Evolutionary conservation across 2,113 vertebrate genomes (phyloP), one percentile per base, ranked within the genome.

Genomic region (Labeo catla): DNA sequence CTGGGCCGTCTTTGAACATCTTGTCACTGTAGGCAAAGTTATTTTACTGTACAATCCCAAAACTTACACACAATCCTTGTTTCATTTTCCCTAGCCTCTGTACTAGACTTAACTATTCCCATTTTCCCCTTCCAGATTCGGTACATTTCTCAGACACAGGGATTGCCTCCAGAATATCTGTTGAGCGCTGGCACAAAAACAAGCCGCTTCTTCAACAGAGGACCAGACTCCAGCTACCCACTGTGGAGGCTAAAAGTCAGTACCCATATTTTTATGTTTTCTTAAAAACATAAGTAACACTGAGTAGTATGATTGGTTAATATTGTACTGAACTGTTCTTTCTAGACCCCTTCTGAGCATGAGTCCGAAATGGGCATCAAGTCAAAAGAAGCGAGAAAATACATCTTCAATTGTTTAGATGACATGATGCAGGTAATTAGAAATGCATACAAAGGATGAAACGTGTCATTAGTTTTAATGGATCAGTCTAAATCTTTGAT

Each of bases 61-160:
- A 59, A 59, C 19, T 59, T 59, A 57, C 6, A 6, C 6, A 19
- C 2, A 57, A 6, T 57, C 16, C 54, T 57, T 5, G 39, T 39
- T 28, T 39, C 3, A 39, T 4, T 39, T 39, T 39, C 39, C 9
- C 21, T 76, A 50, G 21, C 15, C 45, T 76, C 49, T 76, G 16
- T 74, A 6, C 16, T 23, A 74, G 47, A 23, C 23, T 23, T 77
- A 70, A 16, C 78, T 1, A 61, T 79, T 28, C 13, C 87, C 92
- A 89, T 47, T 63, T 50, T 23, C 5, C 34, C 59, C 19, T 92
- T 94, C 90, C 92, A 99, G 98, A 99, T 99, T 87, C 98, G 98
- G 79, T 99, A 99, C 63, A 99, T 99, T 93, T 99, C 98, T 84
- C 98, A 99, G 94, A 99, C 98, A 65, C 98, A 99, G 95, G 98